Evolutionary conservation across 2,888 invertebrate species (phyloP).

Genomic region (Cosmia pyralina): DNA sequence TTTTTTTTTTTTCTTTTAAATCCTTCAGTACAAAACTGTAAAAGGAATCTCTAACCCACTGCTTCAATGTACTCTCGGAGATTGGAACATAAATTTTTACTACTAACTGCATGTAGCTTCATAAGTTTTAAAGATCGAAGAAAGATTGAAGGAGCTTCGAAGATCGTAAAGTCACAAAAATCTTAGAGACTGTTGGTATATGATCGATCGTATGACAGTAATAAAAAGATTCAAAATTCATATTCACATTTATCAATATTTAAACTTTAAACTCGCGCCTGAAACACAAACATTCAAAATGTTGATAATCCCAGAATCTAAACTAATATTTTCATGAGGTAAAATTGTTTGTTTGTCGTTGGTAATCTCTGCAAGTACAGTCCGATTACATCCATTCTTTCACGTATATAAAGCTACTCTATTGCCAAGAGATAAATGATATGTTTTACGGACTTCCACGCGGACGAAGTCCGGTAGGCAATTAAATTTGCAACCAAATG

Average conservation of each 20-base stretch:
- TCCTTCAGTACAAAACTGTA: neutral
- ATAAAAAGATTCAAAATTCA: neutral
- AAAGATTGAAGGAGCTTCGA: neutral
- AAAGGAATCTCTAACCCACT: slow-evolving; percentile 11
- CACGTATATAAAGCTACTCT: neutral
- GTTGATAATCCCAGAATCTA: neutral
- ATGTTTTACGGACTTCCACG: too few relatives aligned
- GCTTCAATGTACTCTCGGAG: slow-evolving; percentile 31
- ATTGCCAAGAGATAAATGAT: neutral
- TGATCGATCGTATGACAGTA: neutral
- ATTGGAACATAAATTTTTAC: slow-evolving; percentile 52
- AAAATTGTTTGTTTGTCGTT: neutral
- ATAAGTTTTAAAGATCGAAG: slow-evolving; percentile 13
- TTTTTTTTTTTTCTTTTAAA: slow-evolving; percentile 30
- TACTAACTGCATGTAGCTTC: slow-evolving; percentile 30
- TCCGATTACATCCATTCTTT: neutral
- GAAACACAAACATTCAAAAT: neutral
- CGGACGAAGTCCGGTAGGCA: too few relatives aligned
- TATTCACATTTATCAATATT: too few relatives aligned
- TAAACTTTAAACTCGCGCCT: too few relatives aligned
- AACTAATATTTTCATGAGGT: neutral
- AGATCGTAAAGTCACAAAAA: slow-evolving; percentile 24
- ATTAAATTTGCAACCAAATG: too few relatives aligned
- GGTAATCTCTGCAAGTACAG: neutral
- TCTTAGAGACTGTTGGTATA: neutral